Base-by-base conservation (phyloP, 2,888 invertebrate genomes). In the Hirtodrosophila trivittata region DNA sequence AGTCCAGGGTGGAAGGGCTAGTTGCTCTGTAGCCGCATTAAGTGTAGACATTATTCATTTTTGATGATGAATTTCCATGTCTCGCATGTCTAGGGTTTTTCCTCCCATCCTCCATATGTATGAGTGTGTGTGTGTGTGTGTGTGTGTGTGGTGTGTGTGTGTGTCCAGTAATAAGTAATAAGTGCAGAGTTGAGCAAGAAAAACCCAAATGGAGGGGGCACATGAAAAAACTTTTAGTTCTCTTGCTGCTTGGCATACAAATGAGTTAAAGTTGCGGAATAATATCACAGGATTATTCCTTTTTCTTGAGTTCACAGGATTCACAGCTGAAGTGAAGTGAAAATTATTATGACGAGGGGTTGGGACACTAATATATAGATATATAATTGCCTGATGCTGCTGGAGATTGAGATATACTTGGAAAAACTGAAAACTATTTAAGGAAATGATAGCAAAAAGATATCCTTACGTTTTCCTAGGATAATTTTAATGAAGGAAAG, bases 1-100 rank as follows among this genome's bases (percentile, higher is more conserved):
- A 49, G 30, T 63, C 26, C n/a, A n/a, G 28, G 45, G 41, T 39
- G 46, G 54, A 30, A 9, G 37, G 47, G 54, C 60, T 38, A 43
- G 50, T 45, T 38, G 37, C 43, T 46, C 66, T 62, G 65, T 52
- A 69, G 73, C 64, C 78, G 76, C 88, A 88, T 88, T 88, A 89
- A 89, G 88, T 89, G 83, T 84, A 87, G 88, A 88, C 89, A 89
- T 89, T 89, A 89, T 89, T 89, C 89, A 89, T 89, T 88, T 89
- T 89, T 89, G 88, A 89, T 89, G 88, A 87, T 87, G 87, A 88
- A 87, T 87, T 88, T 88, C 87, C 87, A 87, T 87, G 86, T 78
- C 86, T 84, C 83, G 75, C 78, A 83, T 85, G 83, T 87, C 80
- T 72, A 60, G 71, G 66, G 83, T 56, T 83, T 76, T 69, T 72